Conservation (phyloP, 2,888 invertebrate species). For the Papilio gigon region DNA sequence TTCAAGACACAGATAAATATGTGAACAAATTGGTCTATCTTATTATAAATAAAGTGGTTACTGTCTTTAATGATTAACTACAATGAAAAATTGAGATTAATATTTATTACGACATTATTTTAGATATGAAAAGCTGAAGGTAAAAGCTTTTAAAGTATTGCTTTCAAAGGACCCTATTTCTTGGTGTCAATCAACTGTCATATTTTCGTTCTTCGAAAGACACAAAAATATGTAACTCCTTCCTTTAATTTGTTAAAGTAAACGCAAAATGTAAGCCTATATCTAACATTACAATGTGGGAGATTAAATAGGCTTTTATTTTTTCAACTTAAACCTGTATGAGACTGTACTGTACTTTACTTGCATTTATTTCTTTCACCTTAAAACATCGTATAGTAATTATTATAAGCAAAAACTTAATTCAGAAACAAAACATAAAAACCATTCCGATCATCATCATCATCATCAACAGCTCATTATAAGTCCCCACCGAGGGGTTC, state of each 20-base stretch:
- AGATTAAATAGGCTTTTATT: too few relatives aligned
- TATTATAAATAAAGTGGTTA: neutral
- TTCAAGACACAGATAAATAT: too few relatives aligned
- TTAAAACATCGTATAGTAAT: neutral
- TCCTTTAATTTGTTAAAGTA: neutral
- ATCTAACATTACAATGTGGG: neutral
- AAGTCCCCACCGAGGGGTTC: too few relatives aligned
- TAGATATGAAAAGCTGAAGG: neutral
- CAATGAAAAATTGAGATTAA: neutral
- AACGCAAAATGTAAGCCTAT: neutral
- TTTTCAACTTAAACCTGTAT: too few relatives aligned
- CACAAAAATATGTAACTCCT: neutral
- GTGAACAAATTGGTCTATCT: neutral
- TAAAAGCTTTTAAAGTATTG: constrained; percentile 38
- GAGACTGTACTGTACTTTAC: too few relatives aligned
- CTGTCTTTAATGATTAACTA: neutral
- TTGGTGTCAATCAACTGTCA: constrained; percentile 16
- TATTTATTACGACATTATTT: neutral
- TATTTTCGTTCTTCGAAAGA: neutral
- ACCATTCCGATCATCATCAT: too few relatives aligned
- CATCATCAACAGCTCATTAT: too few relatives aligned
- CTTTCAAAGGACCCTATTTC: neutral
- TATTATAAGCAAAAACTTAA: neutral
- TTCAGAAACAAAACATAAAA: constrained; percentile 9
- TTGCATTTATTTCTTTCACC: neutral